Evolutionary conservation across 2,888 invertebrate species (phyloP).

Genomic region (Meiosimyza decipiens): DNA sequence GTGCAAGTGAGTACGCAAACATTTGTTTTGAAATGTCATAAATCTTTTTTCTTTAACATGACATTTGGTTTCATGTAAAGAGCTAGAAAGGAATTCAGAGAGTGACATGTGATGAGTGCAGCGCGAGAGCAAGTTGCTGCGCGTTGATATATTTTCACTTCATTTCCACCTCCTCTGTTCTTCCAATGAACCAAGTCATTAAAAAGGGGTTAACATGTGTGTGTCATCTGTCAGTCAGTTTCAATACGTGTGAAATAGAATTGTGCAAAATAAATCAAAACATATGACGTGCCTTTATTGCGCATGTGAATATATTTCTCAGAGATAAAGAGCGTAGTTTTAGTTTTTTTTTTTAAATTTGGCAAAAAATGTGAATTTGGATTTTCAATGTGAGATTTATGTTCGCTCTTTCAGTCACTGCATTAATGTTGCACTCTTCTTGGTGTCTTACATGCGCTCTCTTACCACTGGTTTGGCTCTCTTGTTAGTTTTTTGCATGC

Average conservation of each 20-base stretch:
- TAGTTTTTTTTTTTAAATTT: slow-evolving; percentile 37
- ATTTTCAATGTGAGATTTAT: slow-evolving; percentile 2
- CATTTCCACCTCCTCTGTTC: neutral
- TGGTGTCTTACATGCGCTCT: neutral
- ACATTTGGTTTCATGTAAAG: neutral
- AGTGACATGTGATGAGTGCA: neutral
- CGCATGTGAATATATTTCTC: slow-evolving; percentile 14
- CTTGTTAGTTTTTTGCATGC: neutral
- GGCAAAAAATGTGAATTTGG: slow-evolving; percentile 16
- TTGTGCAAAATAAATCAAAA: slow-evolving; percentile 28
- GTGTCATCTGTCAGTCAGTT: slow-evolving; percentile 31
- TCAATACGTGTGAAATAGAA: neutral
- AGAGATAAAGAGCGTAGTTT: slow-evolving; percentile 38
- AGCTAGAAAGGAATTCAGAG: neutral
- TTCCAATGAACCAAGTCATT: neutral
- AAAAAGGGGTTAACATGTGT: slow-evolving; percentile 24
- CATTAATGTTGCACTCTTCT: neutral
- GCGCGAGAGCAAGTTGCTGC: neutral
- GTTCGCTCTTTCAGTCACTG: neutral
- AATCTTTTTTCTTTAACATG: slow-evolving; percentile 41
- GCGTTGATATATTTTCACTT: neutral
- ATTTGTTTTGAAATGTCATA: slow-evolving; percentile 52
- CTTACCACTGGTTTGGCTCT: neutral
- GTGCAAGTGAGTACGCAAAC: slow-evolving; percentile 34
- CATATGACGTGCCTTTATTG: neutral